Percentiles rank a stretch among this genome's conserved stretches.
phyloP scores from a whole-genome alignment of 2,888 invertebrate species.

The Camponotus fellah region DNA sequence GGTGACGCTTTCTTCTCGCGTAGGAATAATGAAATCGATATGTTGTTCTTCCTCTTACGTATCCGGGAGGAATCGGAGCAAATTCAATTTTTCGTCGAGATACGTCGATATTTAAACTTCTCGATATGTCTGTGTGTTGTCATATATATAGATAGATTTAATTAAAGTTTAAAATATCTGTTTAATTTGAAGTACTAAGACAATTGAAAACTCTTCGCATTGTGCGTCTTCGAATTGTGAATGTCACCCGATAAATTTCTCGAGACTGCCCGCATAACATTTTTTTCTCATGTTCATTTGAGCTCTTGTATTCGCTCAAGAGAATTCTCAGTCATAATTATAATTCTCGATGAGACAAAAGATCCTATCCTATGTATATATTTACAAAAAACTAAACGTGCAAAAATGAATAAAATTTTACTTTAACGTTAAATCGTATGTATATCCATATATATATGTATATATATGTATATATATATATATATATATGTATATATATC shows the following conservation, averaged over 20 bases:
- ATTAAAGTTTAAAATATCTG: not conserved
- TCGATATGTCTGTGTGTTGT: not conserved
- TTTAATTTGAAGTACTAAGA: not conserved
- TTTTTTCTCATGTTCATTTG: constrained; percentile 36
- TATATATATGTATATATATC: not conserved
- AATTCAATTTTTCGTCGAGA: not conserved
- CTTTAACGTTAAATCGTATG: not conserved
- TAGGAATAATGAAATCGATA: constrained; percentile 23
- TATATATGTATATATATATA: not conserved
- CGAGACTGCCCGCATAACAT: constrained; percentile 45
- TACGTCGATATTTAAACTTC: not conserved
- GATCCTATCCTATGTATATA: not conserved
- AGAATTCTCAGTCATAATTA: constrained; percentile 6
- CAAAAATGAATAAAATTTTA: not conserved
- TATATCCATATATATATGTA: not conserved
- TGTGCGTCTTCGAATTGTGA: not conserved
- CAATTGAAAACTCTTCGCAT: constrained; percentile 7
- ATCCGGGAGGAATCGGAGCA: not conserved
- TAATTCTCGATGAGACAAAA: not conserved
- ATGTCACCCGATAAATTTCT: constrained; percentile 7
- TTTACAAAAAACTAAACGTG: not conserved
- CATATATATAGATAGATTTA: not conserved
- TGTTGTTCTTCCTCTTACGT: not conserved
- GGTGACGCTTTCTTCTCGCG: not conserved
- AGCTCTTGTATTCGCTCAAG: constrained; percentile 2